A percentile compares a stretch with the other conserved stretches of the same genome.
phyloP scores from a whole-genome alignment of 1,140 invertebrate species.

The Dendrolimus kikuchii region DNA sequence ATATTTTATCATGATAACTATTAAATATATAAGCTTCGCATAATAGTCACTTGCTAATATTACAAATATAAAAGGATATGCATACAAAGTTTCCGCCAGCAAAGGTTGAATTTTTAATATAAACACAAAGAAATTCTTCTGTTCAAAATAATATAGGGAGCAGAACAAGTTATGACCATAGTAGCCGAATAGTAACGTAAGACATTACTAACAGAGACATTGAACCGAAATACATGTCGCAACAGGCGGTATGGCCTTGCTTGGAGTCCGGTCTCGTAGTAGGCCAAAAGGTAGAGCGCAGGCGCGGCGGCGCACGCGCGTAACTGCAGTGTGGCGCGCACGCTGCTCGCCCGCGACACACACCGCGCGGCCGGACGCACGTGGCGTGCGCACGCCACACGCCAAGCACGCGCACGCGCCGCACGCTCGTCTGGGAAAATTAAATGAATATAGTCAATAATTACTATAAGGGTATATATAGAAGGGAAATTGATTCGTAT shows the following conservation, averaged over 20 bases:
- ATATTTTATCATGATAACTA: background rate
- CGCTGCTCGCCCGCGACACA: slow-evolving; percentile 5
- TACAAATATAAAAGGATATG: no score
- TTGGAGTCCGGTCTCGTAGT: slow-evolving; percentile 37
- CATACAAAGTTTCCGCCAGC: no score
- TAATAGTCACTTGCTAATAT: no score
- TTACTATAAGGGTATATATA: no score
- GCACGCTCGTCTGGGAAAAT: slow-evolving; percentile 32
- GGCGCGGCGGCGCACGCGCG: slow-evolving; percentile 25
- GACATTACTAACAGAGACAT: slow-evolving; percentile 28
- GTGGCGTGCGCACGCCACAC: slow-evolving; percentile 14
- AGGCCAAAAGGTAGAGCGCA: slow-evolving; percentile 35
- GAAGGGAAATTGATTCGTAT: no score
- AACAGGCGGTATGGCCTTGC: slow-evolving; percentile 39
- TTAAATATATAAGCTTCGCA: no score
- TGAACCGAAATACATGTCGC: slow-evolving; percentile 42
- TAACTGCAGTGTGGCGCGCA: slow-evolving; percentile 28
- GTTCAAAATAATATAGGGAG: no score
- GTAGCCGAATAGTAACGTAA: background rate
- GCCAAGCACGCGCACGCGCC: slow-evolving; percentile 19
- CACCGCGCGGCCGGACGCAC: slow-evolving; percentile 8
- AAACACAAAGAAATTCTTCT: no score
- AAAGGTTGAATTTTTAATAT: no score
- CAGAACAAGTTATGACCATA: background rate
- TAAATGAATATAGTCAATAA: background rate